Conservation (phyloP, 1,140 invertebrate genomes). For the Tetramorium alpestre region DNA sequence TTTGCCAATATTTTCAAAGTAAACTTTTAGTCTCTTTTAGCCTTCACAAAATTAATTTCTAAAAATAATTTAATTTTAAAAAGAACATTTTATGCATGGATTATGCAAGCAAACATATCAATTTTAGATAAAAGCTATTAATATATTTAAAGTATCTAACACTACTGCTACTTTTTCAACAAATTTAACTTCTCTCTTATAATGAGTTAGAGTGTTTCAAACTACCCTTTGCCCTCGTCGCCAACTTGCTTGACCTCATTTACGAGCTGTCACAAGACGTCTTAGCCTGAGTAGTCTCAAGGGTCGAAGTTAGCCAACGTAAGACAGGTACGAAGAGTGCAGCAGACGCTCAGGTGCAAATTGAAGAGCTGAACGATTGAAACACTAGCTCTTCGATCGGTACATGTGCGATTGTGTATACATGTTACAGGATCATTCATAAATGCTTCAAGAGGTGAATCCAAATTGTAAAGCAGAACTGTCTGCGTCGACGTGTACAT, state of each 20-base stretch:
- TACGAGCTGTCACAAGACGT: constrained; percentile 34
- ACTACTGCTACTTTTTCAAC: neutral
- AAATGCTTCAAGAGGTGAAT: neutral
- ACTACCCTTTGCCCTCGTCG: constrained; percentile 28
- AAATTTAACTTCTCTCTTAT: constrained; percentile 24
- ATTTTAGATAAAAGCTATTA: constrained; percentile 16
- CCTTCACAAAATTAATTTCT: neutral
- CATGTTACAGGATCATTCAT: neutral
- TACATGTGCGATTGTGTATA: neutral
- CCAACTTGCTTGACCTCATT: constrained; percentile 37
- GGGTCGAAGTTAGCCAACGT: constrained; percentile 24
- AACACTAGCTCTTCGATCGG: neutral
- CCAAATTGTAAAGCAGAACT: neutral
- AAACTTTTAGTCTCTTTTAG: neutral
- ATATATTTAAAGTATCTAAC: neutral
- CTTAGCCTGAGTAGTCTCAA: constrained; percentile 21
- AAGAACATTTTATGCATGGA: neutral
- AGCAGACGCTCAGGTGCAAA: constrained; percentile 17
- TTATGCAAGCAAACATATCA: neutral
- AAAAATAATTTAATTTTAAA: neutral
- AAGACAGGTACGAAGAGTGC: neutral
- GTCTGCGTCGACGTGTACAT: neutral
- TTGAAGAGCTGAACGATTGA: constrained; percentile 38
- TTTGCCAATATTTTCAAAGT: neutral
- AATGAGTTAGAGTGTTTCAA: constrained; percentile 26